Evolutionary conservation across 2,888 invertebrate genomes (phyloP).

Genomic region (Brenthis hecate): DNA sequence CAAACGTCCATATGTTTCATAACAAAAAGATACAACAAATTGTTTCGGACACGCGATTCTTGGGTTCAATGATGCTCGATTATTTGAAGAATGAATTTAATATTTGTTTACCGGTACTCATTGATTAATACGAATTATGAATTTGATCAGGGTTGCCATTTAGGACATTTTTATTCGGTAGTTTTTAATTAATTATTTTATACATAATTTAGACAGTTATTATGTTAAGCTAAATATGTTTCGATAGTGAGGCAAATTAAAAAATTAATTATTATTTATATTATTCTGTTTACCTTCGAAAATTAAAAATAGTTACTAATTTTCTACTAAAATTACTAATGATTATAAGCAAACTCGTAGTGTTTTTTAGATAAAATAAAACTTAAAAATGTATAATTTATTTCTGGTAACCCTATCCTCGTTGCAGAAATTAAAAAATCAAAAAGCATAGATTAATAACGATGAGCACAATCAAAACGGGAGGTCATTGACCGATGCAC

Average conservation of each 20-base stretch:
- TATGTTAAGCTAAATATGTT: neutral
- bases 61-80: slow-evolving; percentile 29
- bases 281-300: too few species aligned
- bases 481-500: slow-evolving; percentile 62
- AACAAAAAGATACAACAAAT: slow-evolving; percentile 25
- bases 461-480: slow-evolving; percentile 52
- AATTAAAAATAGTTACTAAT: too few species aligned
- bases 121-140: slow-evolving; percentile 23
- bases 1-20: slow-evolving; percentile 6
- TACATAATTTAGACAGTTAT: neutral
- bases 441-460: slow-evolving; percentile 43
- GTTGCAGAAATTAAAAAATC: slow-evolving; percentile 28
- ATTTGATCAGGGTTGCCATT: slow-evolving; percentile 20
- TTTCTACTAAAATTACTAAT: too few species aligned
- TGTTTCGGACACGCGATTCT: slow-evolving; percentile 36
- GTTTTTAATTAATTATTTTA: neutral
- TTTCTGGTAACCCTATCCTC: slow-evolving; percentile 27
- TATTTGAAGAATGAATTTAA: slow-evolving; percentile 31
- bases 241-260: neutral
- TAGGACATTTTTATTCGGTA: neutral
- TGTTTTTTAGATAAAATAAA: neutral
- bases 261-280: too few species aligned
- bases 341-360: too few species aligned
- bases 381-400: neutral
- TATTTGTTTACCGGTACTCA: slow-evolving; percentile 23